Evolutionary conservation across 2,888 invertebrate genomes (phyloP).

Genomic region (Tinea pellionella): DNA sequence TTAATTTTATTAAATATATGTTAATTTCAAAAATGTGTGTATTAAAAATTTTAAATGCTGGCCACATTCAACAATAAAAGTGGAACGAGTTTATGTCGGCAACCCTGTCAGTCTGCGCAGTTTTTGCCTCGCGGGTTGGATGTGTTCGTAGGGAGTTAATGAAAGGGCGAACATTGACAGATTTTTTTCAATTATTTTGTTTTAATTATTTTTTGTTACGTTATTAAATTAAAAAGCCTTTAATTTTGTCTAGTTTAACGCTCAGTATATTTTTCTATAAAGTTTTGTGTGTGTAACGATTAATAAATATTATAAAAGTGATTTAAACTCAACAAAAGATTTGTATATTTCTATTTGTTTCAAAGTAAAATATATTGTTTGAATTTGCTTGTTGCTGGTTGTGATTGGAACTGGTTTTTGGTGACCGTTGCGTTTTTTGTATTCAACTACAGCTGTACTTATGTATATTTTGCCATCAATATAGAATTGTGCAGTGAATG

Average conservation of each 20-base stretch:
- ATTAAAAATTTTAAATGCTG: background rate
- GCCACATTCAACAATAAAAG: background rate
- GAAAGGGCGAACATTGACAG: slow-evolving; percentile 39
- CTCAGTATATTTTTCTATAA: background rate
- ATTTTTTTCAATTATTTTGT: background rate
- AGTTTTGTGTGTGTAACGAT: background rate
- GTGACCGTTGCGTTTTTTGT: slow-evolving; percentile 56
- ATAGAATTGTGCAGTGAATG: slow-evolving; percentile 26
- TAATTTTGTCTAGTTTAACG: background rate
- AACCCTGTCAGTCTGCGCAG: slow-evolving; percentile 38
- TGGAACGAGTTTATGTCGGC: slow-evolving; percentile 19
- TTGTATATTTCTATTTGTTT: background rate
- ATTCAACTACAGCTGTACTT: no score
- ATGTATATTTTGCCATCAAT: slow-evolving; percentile 42
- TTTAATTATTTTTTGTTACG: background rate
- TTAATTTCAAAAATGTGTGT: background rate
- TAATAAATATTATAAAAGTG: background rate
- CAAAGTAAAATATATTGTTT: background rate
- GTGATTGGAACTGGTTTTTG: slow-evolving; percentile 47
- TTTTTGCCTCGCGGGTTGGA: slow-evolving; percentile 33
- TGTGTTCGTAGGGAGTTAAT: slow-evolving; percentile 29
- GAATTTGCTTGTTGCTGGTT: slow-evolving; percentile 19
- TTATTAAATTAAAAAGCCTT: background rate
- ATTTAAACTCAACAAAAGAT: background rate
- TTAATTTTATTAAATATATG: no score